These are phyloP conservation scores for Amphipoea oculea DNA, from an alignment of 2,888 invertebrate species.

Conservation along the genomic window DNA sequence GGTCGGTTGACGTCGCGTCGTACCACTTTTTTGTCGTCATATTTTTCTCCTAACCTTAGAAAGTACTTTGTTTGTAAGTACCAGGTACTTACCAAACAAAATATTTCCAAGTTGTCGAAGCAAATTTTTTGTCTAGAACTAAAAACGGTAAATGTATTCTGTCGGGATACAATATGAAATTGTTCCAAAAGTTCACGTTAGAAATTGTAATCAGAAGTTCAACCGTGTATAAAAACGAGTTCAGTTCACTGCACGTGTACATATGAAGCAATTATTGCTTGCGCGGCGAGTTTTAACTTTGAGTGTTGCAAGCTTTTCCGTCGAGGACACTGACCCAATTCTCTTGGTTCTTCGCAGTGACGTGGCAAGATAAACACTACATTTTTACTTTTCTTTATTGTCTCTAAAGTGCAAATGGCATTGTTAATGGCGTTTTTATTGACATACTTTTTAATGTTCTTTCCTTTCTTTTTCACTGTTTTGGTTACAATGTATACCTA, in stretches of 20 bases:
- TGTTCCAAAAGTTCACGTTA: slow-evolving; percentile 24
- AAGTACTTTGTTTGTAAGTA: no score
- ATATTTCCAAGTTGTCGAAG: neutral
- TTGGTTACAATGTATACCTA: neutral
- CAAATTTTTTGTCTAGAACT: neutral
- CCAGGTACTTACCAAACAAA: neutral
- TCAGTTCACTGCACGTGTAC: slow-evolving; percentile 7
- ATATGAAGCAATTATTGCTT: slow-evolving; percentile 60
- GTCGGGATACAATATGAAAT: neutral
- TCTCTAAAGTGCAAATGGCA: slow-evolving; percentile 47
- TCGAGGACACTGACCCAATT: slow-evolving; percentile 64
- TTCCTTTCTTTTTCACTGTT: neutral
- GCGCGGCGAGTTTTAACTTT: slow-evolving; percentile 49
- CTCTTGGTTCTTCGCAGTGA: slow-evolving; percentile 44
- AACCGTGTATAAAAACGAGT: slow-evolving; percentile 13
- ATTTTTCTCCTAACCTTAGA: neutral
- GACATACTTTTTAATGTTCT: slow-evolving; percentile 27
- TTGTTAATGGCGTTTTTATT: slow-evolving; percentile 52
- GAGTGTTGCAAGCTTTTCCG: slow-evolving; percentile 53
- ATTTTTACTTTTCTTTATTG: slow-evolving; percentile 54
- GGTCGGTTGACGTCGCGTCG: neutral
- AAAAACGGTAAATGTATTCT: slow-evolving; percentile 4
- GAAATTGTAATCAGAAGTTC: slow-evolving; percentile 16
- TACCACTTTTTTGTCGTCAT: neutral
- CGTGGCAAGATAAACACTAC: slow-evolving; percentile 55